Evolutionary conservation across 2,888 invertebrate species (phyloP).

Genomic region (Pollenia angustigena): DNA sequence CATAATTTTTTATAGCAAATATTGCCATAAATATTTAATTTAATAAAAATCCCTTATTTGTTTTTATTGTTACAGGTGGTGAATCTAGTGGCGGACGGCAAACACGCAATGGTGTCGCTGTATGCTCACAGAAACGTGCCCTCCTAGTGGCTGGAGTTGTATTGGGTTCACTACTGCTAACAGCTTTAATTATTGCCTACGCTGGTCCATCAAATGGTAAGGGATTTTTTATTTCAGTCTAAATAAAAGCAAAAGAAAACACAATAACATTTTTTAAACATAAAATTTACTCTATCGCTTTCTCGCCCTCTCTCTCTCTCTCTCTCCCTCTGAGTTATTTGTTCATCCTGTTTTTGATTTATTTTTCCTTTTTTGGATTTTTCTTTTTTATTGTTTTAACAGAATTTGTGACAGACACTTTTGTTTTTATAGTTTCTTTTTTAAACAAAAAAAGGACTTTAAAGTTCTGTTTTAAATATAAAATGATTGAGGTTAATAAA

Average conservation of each 20-base stretch:
- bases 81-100: constrained; percentile 84
- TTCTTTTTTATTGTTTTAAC: constrained; percentile 20
- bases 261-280: constrained; percentile 26
- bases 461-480: constrained; percentile 2
- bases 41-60: not conserved
- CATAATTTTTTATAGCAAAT: constrained; percentile 63
- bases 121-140: constrained; percentile 94
- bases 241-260: not conserved
- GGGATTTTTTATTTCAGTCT: constrained; percentile 77
- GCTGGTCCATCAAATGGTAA: constrained; percentile 94
- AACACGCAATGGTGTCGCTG: constrained; percentile 88
- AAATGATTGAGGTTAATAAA: not conserved
- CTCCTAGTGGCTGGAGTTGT: constrained; percentile 92
- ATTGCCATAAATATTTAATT: constrained; percentile 19
- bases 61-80: constrained; percentile 80
- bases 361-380: not conserved
- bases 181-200: constrained; percentile 94
- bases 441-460: not conserved
- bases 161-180: constrained; percentile 91
- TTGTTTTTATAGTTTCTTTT: constrained; percentile 33
- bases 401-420: constrained; percentile 21
- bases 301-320: not conserved
- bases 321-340: not conserved
- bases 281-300: constrained; percentile 19
- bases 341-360: constrained; percentile 26